Evolutionary conservation across 2,797 vertebrate species (phyloP).

Genomic region (Enteromius argenteus): DNA sequence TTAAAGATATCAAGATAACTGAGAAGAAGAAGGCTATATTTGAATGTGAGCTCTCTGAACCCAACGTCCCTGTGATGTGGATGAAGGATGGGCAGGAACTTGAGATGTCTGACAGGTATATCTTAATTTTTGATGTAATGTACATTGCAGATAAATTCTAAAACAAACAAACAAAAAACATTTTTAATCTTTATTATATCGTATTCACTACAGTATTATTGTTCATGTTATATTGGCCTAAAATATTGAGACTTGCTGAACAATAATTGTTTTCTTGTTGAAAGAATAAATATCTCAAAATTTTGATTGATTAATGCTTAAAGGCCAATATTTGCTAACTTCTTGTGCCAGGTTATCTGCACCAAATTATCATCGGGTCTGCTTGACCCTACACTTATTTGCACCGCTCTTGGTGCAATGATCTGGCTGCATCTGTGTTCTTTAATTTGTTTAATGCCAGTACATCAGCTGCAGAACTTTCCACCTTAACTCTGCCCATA

Average conservation of each 20-base stretch:
- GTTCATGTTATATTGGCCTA: neutral
- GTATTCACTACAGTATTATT: neutral
- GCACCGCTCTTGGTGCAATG: neutral
- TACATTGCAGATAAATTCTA: neutral
- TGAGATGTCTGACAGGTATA: constrained; percentile 57
- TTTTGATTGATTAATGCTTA: neutral
- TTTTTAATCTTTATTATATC: neutral
- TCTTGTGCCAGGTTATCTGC: neutral
- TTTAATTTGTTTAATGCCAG: neutral
- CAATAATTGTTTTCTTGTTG: neutral
- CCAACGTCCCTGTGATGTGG: constrained; percentile 93
- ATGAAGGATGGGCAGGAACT: constrained; percentile 97
- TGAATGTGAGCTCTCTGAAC: constrained; percentile 97
- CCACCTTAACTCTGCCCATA: neutral
- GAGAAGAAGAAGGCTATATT: constrained; percentile 97
- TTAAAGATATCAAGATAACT: constrained; percentile 95
- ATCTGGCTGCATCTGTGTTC: no score
- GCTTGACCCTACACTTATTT: neutral
- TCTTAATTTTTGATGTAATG: neutral
- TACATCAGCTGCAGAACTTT: neutral
- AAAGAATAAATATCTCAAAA: neutral
- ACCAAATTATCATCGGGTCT: neutral
- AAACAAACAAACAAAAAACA: neutral
- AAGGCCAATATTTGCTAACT: neutral
- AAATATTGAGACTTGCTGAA: neutral